Evolutionary conservation across 2,797 vertebrate species (phyloP), one percentile per base, ranked within the genome.

Genomic region (Chromis chromis): DNA sequence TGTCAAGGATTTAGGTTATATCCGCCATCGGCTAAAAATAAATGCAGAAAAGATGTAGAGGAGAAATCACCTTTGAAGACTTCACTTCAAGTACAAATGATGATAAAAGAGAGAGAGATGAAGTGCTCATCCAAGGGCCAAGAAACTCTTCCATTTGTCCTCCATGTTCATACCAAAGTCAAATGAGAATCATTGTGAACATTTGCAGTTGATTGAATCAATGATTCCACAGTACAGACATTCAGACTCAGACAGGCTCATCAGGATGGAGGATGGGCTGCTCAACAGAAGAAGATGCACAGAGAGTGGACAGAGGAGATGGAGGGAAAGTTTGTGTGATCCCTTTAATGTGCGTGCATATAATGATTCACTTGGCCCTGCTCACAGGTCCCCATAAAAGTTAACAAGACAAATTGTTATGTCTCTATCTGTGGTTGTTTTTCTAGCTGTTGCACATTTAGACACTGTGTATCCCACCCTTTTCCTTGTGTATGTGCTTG

Each of bases 11-110:
- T 89, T 83, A 83, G 61, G 72, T 82, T 89, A 78, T 81, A 82
- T 89, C 79, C 25, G 75, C 85, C 71, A 48, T 36, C 6, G 70
- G 86, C 86, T 89, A 92, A 89, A 91, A 87, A 92, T 92, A 92
- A 82, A 87, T 70, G 70, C 62, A 44, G 72, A 10, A 4, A 70
- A 86, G 70, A 86, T 68, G 68, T 76, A 64, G 82, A 73, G 63
- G 63, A 70, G 60, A 81, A 83, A 87, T 84, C 68, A 82, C 70
- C 79, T 88, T 93, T 91, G 74, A 91, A 88, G 81, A 86, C 81
- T 83, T 76, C 54, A 54, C 52, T 67, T 79, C 48, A 78, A 74
- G 57, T 52, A 69, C 57, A 75, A 85, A 68, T 70, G 67, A 83
- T 78, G 76, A 81, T 81, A 83, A 75, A 73, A 53, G 17, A 53